Evolutionary conservation across 1,140 invertebrate species (phyloP).

Genomic region (Periplaneta americana): DNA sequence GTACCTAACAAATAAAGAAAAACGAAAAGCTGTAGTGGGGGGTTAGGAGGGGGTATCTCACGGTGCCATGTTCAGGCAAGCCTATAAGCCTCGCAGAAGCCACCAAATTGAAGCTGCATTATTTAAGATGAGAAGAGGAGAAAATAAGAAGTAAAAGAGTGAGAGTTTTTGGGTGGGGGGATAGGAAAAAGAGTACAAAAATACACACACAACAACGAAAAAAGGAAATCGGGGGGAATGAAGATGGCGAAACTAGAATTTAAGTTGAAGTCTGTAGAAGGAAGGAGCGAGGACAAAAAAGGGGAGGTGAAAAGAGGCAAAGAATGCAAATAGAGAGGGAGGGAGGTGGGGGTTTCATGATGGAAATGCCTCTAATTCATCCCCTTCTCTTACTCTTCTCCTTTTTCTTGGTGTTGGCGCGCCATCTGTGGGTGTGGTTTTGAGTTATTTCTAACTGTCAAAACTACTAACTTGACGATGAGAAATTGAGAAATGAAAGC

Average conservation of each 20-base stretch:
- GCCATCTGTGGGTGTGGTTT: background rate
- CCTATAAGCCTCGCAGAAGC: too few relatives aligned
- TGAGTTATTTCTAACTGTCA: background rate
- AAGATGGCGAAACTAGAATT: background rate
- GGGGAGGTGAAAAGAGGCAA: background rate
- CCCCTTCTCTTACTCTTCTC: background rate
- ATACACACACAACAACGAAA: background rate
- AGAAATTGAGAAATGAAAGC: background rate
- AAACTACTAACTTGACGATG: background rate
- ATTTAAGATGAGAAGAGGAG: background rate
- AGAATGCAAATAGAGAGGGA: background rate
- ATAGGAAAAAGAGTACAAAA: background rate
- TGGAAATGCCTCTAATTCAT: background rate
- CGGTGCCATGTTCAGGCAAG: background rate
- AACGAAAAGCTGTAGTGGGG: too few relatives aligned
- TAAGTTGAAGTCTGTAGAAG: background rate
- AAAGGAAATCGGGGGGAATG: background rate
- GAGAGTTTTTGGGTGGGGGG: too few relatives aligned
- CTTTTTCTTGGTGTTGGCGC: background rate
- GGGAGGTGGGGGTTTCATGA: background rate
- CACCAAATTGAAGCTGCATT: background rate
- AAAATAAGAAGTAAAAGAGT: background rate
- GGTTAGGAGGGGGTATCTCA: background rate
- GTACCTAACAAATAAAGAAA: too few relatives aligned
- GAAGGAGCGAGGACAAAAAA: background rate